phyloP scores from a whole-genome alignment of 2,888 invertebrate species.

The Proisotoma minuta region DNA sequence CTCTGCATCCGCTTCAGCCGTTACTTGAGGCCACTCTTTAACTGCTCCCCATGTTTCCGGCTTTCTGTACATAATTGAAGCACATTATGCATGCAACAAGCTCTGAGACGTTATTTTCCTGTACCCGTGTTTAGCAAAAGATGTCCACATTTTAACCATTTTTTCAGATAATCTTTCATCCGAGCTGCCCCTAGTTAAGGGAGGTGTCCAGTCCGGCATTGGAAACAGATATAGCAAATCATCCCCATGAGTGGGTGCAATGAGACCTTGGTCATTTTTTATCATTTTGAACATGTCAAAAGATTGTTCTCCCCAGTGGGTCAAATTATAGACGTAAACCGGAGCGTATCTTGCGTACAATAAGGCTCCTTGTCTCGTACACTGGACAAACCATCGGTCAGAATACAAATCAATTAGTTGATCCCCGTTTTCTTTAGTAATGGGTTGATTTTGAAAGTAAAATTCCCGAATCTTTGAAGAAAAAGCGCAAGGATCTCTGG shows the following conservation, averaged over 20 bases:
- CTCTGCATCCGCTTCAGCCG: not conserved
- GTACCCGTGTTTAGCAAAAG: slow-evolving; percentile 30
- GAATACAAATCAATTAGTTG: slow-evolving; percentile 50
- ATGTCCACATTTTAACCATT: slow-evolving; percentile 18
- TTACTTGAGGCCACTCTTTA: not conserved
- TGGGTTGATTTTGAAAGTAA: slow-evolving; percentile 32
- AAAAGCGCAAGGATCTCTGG: slow-evolving; percentile 12
- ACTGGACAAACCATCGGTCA: slow-evolving; percentile 55
- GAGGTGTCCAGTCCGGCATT: not conserved
- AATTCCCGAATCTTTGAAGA: slow-evolving; percentile 33
- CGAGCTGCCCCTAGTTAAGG: slow-evolving; percentile 2
- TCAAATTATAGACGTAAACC: slow-evolving; percentile 52
- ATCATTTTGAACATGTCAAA: not conserved
- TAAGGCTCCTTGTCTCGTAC: slow-evolving; percentile 51
- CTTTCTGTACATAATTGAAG: not conserved
- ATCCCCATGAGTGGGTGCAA: slow-evolving; percentile 25
- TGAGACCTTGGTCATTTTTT: slow-evolving; percentile 1
- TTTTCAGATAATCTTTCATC: slow-evolving; percentile 18
- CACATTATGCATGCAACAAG: not conserved
- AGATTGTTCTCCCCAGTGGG: slow-evolving; percentile 5
- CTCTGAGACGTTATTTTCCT: too few species aligned
- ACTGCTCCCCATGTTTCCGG: not conserved
- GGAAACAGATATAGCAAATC: slow-evolving; percentile 23
- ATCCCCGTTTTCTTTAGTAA: slow-evolving; percentile 16
- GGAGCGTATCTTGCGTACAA: slow-evolving; percentile 49